Conservation (phyloP, 2,888 invertebrate genomes). For the Hypomecis punctinalis region DNA sequence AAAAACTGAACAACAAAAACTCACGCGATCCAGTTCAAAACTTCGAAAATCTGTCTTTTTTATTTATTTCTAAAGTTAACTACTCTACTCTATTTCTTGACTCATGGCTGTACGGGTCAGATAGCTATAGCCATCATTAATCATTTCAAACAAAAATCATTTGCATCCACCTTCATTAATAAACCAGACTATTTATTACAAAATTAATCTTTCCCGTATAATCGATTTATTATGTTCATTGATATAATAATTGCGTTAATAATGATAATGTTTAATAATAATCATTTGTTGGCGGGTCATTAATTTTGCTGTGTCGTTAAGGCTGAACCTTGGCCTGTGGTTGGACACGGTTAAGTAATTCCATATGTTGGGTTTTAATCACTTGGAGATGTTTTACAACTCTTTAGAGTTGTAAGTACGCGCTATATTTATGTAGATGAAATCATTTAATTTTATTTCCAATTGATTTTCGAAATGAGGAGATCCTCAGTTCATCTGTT, state of each 20-base stretch:
- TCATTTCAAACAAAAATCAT: constrained; percentile 21
- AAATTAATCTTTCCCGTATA: constrained; percentile 34
- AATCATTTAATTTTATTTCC: no score
- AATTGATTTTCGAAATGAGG: no score
- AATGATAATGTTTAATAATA: constrained; percentile 43
- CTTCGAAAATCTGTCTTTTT: no score
- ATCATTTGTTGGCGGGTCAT: constrained; percentile 52
- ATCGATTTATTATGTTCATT: constrained; percentile 44
- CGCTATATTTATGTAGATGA: no score
- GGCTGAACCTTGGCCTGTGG: constrained; percentile 38
- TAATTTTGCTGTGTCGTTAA: constrained; percentile 51
- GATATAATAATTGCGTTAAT: constrained; percentile 46
- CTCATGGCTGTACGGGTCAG: no score
- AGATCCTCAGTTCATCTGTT: no score
- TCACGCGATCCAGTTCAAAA: no score
- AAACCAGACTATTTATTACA: constrained; percentile 15
- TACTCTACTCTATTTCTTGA: no score
- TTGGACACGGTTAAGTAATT: constrained; percentile 24
- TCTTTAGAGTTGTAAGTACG: neutral
- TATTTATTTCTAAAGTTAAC: no score
- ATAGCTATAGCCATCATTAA: constrained; percentile 1
- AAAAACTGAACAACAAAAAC: no score
- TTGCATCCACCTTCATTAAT: constrained; percentile 22
- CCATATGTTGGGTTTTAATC: constrained; percentile 17
- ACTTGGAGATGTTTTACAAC: neutral